phyloP scores from a whole-genome alignment of 2,888 invertebrate species.

The Boloria selene region DNA sequence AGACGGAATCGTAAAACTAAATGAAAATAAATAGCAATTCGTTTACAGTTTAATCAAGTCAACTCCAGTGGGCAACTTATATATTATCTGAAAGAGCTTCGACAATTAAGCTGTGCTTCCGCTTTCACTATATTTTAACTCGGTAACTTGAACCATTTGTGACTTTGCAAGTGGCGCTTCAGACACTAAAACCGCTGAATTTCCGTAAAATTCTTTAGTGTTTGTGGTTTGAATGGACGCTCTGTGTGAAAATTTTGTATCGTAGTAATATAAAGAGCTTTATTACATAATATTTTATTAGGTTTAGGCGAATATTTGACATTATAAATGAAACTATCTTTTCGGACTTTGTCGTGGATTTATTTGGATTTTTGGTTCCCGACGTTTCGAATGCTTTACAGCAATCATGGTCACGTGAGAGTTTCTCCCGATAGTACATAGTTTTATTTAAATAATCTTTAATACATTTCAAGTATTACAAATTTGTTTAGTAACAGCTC shows the following conservation, averaged over 20 bases:
- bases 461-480: too few relatives aligned
- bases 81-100: conserved; percentile 31
- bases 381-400: too few relatives aligned
- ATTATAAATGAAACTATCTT: too few relatives aligned
- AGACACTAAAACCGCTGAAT: conserved; percentile 23
- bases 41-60: conserved; percentile 24
- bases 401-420: too few relatives aligned
- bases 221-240: conserved; percentile 7
- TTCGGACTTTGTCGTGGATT: too few relatives aligned
- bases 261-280: neutral
- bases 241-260: conserved; percentile 5
- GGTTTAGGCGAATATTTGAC: too few relatives aligned
- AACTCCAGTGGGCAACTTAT: conserved; percentile 10
- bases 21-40: conserved; percentile 2
- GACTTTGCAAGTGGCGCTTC: conserved; percentile 27
- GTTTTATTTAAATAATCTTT: too few relatives aligned
- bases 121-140: conserved; percentile 25
- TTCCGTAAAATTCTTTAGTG: conserved; percentile 7
- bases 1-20: neutral
- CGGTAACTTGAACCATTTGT: conserved; percentile 31
- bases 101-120: conserved; percentile 28
- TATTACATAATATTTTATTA: too few relatives aligned
- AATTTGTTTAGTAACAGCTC: too few relatives aligned
- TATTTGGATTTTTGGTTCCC: too few relatives aligned
- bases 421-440: too few relatives aligned